Evolutionary conservation across 2,888 invertebrate species (phyloP).

Genomic region (Cephus pygmeus): DNA sequence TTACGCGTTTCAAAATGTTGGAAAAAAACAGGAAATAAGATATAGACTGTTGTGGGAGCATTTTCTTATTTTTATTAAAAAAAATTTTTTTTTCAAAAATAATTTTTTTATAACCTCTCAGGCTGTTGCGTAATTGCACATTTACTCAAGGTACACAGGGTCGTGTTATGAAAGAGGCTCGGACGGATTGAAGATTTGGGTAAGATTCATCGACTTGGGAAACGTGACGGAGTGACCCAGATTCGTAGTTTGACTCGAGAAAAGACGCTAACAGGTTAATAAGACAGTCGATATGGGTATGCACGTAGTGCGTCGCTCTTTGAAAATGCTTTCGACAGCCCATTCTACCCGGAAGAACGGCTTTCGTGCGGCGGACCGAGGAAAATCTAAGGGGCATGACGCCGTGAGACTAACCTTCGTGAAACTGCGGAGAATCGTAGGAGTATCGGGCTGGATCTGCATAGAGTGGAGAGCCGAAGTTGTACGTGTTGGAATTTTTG

Average conservation of each 20-base stretch:
- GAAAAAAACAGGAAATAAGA: not conserved
- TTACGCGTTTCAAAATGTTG: not conserved
- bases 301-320: not conserved
- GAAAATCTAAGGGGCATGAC: not conserved
- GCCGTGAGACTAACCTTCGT: not conserved
- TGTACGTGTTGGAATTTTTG: constrained; percentile 51
- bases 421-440: not conserved
- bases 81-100: not conserved
- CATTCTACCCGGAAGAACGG: not conserved
- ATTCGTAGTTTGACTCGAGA: constrained; percentile 22
- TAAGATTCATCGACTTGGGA: not conserved
- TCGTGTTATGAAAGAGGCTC: not conserved
- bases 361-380: not conserved
- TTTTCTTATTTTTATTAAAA: not conserved
- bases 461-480: constrained; percentile 17
- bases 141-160: not conserved
- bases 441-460: not conserved
- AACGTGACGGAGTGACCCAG: constrained; percentile 34
- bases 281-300: not conserved
- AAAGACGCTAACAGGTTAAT: constrained; percentile 3
- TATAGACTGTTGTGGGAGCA: not conserved
- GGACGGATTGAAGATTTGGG: not conserved
- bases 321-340: not conserved
- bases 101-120: not conserved
- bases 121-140: not conserved